These are phyloP conservation scores for Alcedo quadribrachys DNA, from an alignment of 2,797 vertebrate species.

Conservation along the genomic window DNA sequence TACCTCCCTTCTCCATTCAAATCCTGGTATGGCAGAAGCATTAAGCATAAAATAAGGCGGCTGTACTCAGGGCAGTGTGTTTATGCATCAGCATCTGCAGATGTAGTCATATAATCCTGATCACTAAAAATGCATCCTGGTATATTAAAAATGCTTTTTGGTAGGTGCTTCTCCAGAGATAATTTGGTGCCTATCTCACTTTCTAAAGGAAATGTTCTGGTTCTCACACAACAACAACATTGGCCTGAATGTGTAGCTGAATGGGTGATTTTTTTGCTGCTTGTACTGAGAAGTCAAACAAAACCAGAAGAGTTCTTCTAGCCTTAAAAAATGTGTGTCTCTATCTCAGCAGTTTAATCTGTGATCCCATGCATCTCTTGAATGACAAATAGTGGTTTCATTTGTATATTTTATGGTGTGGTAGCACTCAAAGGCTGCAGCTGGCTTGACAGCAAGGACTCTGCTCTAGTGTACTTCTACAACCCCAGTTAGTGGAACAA, in stretches of 20 bases:
- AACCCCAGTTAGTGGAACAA: background rate
- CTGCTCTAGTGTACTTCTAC: background rate
- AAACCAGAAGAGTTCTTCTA: background rate
- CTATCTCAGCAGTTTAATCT: background rate
- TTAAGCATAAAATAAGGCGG: background rate
- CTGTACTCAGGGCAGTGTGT: background rate
- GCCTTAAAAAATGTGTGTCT: background rate
- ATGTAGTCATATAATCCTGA: background rate
- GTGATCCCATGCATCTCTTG: background rate
- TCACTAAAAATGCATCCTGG: background rate
- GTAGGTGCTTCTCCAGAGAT: background rate
- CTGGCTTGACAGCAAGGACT: background rate
- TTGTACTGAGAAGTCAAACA: background rate
- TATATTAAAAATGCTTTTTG: background rate
- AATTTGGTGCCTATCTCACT: background rate
- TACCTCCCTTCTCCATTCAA: background rate
- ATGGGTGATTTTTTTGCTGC: background rate
- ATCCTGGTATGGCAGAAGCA: background rate
- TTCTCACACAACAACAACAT: background rate
- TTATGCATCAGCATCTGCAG: background rate
- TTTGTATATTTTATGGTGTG: background rate
- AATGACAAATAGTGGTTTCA: background rate
- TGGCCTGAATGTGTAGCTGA: background rate
- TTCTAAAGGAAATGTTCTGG: background rate
- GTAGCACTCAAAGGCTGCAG: background rate